Base-by-base conservation (phyloP, 2,797 vertebrate genomes). In the Pipistrellus nathusii region DNA sequence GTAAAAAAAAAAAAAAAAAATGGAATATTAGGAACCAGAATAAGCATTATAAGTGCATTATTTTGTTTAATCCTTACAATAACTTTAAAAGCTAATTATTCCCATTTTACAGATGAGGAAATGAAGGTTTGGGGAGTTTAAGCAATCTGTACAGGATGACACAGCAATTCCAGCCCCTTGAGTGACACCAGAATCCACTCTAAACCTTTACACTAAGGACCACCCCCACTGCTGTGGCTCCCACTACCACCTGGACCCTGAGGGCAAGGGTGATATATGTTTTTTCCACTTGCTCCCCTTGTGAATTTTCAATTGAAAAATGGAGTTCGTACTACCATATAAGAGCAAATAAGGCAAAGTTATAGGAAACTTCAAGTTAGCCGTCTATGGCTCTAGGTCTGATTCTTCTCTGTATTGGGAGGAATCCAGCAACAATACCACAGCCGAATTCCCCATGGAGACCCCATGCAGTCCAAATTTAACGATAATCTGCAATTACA, bases 41-140 rank as follows among this genome's bases (percentile, higher is more conserved):
- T 55, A 80, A 91, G 59, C 38, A 94, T 59, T 73, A 91, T 73
- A 90, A 94, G 59, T 64, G 51, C 44, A 57, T 46, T 89, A 21
- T 77, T 77, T 84, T 69, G 64, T 55, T 78, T 75, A 88, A 93
- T 91, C 59, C 46, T 88, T 72, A 5, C 14, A 85, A 91, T 15
- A 78, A 86, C 75, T 23, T 89, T 86, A 38, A 83, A 83, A 90
- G 51, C 17, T 87, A 75, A 68, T 62, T 84, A 51, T 62, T 25
- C 46, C 62, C 46, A 62, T 41, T 84, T 84, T 80, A 88, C 14
- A 81, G 25, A 76, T 62, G 30, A 85, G 30, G 30, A 91, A 77
- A 91, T 59, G 38, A 30, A 69, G 12, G 46, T 12, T 68, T 57
- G 12, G 30, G 75, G 48, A 57, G 62, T 69, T 15, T 57, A 80